Evolutionary conservation across 1,140 invertebrate species (phyloP).

Genomic region (Papilio polyxenes): DNA sequence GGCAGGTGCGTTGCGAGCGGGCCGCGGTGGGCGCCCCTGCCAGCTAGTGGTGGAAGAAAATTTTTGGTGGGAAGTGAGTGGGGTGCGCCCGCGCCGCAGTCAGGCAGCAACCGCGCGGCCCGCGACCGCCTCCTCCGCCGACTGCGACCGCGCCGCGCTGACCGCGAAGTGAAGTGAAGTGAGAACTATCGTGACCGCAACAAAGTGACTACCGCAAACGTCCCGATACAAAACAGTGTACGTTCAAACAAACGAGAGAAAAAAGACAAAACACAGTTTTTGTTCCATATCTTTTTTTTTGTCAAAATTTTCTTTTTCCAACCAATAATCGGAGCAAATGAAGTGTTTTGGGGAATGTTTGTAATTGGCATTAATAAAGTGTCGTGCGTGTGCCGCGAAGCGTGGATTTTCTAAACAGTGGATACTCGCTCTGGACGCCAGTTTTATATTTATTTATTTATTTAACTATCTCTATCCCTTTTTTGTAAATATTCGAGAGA

Average conservation of each 20-base stretch:
- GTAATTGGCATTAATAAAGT: constrained; percentile 78
- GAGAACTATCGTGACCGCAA: constrained; percentile 44
- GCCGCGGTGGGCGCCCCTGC: constrained; percentile 56
- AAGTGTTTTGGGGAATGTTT: constrained; percentile 64
- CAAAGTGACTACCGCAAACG: constrained; percentile 52
- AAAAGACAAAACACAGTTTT: constrained; percentile 51
- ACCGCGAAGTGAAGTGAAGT: constrained; percentile 61
- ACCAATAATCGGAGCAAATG: constrained; percentile 41
- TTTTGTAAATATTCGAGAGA: constrained; percentile 65
- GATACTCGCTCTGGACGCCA: constrained; percentile 62
- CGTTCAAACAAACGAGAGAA: constrained; percentile 53
- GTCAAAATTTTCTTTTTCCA: constrained; percentile 43
- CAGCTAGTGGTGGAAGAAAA: constrained; percentile 70
- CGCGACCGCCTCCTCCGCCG: constrained; percentile 58
- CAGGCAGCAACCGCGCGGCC: constrained; percentile 64
- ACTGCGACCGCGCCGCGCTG: constrained; percentile 47
- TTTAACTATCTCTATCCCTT: constrained; percentile 50
- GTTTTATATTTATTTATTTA: constrained; percentile 53
- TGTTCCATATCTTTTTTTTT: constrained; percentile 42
- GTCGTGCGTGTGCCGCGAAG: constrained; percentile 67
- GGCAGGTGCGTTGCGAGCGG: constrained; percentile 48
- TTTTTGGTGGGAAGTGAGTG: constrained; percentile 77
- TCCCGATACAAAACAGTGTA: constrained; percentile 63
- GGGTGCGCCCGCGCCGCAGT: constrained; percentile 77
- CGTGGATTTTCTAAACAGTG: constrained; percentile 58